Base-by-base conservation (phyloP, 2,113 vertebrate genomes). In the Uropsilus gracilis region DNA sequence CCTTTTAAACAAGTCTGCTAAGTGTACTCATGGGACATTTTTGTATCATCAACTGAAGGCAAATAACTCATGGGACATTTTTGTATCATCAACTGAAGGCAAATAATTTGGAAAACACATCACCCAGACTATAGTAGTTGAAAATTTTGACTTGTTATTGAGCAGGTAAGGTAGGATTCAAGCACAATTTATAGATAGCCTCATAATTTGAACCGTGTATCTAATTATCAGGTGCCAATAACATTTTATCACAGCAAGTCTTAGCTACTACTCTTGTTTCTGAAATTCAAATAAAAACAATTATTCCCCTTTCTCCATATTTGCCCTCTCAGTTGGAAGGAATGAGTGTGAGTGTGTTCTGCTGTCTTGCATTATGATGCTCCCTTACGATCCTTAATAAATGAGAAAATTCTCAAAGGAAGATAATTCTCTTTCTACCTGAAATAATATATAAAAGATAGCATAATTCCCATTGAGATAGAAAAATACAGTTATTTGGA, bases 61-160 rank as follows among this genome's bases (percentile, higher is more conserved):
- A 89, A 91, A 83, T 92, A 89, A 86, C n/a, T 59, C 46, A 75
- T 32, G 22, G 64, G 86, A 57, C 42, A 84, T 75, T 91, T 94
- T 76, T 22, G 32, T 78, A 73, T 69, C 39, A 76, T 34, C 78
- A 77, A 87, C 59, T 66, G n/a, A 94, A 84, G 42, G 66, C 12
- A 89, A 91, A 83, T 92, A 89, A 86, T 68, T 80, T 55, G 46
- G 28, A 46, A 94, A 88, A 87, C 53, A 87, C 53, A 78, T 66
- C 50, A 44, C 16, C 30, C n/a, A n/a, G n/a, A n/a, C n/a, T 10
- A 7, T 71, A 26, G 26, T 87, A 64, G 17, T 39, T 80, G 57
- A 80, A 59, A 89, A 32, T 84, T 57, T 89, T 55, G 39, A 77
- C 71, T 86, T 89, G 69, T 12, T 50, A 17, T 73, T 94, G 37